Percentiles rank a stretch among this genome's conserved stretches.
phyloP scores from a whole-genome alignment of 2,797 vertebrate species.

The Bradypus variegatus region DNA sequence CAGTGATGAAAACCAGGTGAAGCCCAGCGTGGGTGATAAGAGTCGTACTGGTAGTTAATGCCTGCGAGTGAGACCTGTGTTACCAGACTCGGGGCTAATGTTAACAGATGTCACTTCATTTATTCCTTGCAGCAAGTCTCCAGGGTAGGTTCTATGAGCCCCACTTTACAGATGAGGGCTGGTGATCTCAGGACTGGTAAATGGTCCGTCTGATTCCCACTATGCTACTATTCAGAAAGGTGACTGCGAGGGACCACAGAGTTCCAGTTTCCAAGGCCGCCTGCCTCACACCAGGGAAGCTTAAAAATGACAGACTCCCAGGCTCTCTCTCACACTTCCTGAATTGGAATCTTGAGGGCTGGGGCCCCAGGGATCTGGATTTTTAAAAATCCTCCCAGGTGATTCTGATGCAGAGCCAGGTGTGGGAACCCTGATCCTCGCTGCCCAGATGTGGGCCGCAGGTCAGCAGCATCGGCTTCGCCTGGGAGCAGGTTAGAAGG shows the following conservation, averaged over 20 bases:
- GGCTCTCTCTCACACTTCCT: background rate
- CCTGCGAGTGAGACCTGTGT: background rate
- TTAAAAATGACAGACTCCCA: background rate
- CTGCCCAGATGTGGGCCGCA: background rate
- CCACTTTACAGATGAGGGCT: background rate
- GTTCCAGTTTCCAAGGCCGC: background rate
- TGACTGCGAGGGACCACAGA: background rate
- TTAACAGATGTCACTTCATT: background rate
- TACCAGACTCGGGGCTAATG: background rate
- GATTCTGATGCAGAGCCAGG: background rate
- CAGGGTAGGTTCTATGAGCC: background rate
- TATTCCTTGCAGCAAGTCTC: background rate
- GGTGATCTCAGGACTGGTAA: background rate
- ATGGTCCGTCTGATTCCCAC: background rate
- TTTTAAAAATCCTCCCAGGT: background rate
- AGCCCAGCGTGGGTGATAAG: background rate
- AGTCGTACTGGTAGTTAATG: background rate
- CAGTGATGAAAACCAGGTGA: background rate
- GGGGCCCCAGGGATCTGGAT: background rate
- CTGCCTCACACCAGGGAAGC: background rate
- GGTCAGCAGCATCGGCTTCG: background rate
- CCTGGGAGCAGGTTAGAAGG: rapidly evolving
- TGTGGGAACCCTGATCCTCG: background rate
- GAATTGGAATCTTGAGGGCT: background rate
- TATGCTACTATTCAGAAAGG: background rate